Evolutionary conservation across 2,888 invertebrate species (phyloP).

Genomic region (Liopterus haemorrhoidalis): DNA sequence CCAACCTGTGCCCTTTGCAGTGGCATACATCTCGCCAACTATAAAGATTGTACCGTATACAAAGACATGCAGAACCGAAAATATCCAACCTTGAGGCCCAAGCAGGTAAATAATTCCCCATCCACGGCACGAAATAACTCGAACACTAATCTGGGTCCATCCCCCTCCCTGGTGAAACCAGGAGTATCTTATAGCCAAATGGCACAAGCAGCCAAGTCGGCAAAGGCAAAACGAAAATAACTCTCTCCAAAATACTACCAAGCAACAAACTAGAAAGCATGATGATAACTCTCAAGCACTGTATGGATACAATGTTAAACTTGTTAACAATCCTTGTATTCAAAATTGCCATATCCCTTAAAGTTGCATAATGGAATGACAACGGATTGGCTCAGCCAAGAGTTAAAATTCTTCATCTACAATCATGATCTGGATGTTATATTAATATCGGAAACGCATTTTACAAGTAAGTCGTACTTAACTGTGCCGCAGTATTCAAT

Average conservation of each 20-base stretch:
- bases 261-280: constrained; percentile 2
- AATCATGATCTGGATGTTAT: constrained; percentile 4
- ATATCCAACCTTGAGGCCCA: constrained; percentile 3
- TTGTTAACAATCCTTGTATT: constrained; percentile 7
- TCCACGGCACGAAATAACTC: too few species aligned
- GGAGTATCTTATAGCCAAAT: too few species aligned
- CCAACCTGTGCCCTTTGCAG: constrained; percentile 23
- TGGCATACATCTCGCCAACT: constrained; percentile 21
- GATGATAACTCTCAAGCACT: constrained; percentile 4
- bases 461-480: constrained; percentile 4
- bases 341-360: constrained; percentile 14
- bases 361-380: constrained; percentile 12
- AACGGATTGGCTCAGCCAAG: constrained; percentile 12
- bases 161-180: too few species aligned
- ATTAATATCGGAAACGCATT: constrained; percentile 6
- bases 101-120: too few species aligned
- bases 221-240: neutral
- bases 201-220: neutral
- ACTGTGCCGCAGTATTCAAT: constrained; percentile 3
- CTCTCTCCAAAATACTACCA: constrained; percentile 3
- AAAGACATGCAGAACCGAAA: constrained; percentile 20
- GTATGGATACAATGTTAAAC: constrained; percentile 13
- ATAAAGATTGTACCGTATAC: constrained; percentile 15
- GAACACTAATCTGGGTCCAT: too few species aligned
- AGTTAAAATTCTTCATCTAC: constrained; percentile 8